Conservation (phyloP, 2,113 vertebrate genomes). For the Nanorana parkeri region DNA sequence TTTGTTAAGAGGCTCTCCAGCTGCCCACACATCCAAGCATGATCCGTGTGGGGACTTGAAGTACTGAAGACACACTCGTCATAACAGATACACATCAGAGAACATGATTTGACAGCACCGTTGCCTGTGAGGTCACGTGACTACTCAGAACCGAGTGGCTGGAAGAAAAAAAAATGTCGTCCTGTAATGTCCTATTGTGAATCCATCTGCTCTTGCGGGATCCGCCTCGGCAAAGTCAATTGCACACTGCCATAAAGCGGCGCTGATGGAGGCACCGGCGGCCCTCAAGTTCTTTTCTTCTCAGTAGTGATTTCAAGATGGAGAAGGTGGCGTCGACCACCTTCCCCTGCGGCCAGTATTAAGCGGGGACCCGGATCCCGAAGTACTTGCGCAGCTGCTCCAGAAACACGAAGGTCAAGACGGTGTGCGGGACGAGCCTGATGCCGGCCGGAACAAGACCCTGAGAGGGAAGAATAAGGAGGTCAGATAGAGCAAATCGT, state of each 20-base stretch:
- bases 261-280: not conserved
- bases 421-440: constrained; percentile 69
- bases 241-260: not conserved
- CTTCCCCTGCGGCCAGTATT: constrained; percentile 30
- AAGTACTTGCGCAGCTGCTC: constrained; percentile 69
- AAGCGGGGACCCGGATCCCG: constrained; percentile 60
- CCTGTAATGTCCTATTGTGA: not conserved
- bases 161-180: not conserved
- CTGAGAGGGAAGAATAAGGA: constrained; percentile 39
- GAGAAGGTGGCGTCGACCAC: not conserved
- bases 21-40: too few species aligned
- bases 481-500: too few species aligned
- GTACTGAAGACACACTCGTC: too few species aligned
- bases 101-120: too few species aligned
- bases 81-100: too few species aligned
- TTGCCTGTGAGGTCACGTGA: not conserved
- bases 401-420: constrained; percentile 70
- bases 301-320: not conserved
- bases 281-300: not conserved
- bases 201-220: not conserved
- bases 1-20: too few species aligned
- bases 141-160: not conserved
- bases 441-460: constrained; percentile 73
- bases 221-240: not conserved
- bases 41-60: too few species aligned